Evolutionary conservation across 2,888 invertebrate species (phyloP), one percentile per base, ranked within the genome.

Genomic region (Stenodera caucasica): DNA sequence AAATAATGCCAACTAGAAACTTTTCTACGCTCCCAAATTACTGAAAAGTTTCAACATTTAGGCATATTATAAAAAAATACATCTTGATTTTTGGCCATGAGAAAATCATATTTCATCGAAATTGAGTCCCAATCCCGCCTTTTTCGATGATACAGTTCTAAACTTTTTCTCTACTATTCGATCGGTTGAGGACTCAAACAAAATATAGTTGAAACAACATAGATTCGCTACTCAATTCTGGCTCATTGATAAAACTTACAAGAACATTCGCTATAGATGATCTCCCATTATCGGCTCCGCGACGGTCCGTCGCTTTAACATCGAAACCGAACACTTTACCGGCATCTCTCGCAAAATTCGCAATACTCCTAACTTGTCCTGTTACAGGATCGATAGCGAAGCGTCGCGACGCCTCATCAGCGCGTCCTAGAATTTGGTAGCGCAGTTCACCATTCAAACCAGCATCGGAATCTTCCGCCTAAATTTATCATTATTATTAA

Each of bases 211-310:
- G n/a, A n/a, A n/a, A n/a, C n/a, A n/a, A n/a, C n/a, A n/a, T n/a
- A n/a, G n/a, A n/a, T n/a, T 5, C 30, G 30, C 30, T 30, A 30
- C 35, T 35, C 12, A 12, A 14, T 5, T n/a, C 12, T 35, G 14
- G 12, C 3, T 5, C 9, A 7, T 23, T 40, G 23, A 50, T 1
- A 23, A 49, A 30, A 86, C 89, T 87, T 78, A 91, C 93, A 78
- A 93, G 91, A 60, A 94, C 91, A 77, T 92, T 93, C 54, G 90
- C 90, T 66, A 93, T 92, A 52, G 91, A 88, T 8, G 92, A 92
- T 62, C 87, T 87, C 1, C 94, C 94, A 73, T 91, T 90, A 72
- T 92, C 90, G 49, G 90, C 90, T 1, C 94, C 94, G 23, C 84
- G 82, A 59, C 88, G 85, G 76, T 94, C 94, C 0, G 92, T 92